Evolutionary conservation across 2,888 invertebrate genomes (phyloP).

Genomic region (Latrodectus elegans): DNA sequence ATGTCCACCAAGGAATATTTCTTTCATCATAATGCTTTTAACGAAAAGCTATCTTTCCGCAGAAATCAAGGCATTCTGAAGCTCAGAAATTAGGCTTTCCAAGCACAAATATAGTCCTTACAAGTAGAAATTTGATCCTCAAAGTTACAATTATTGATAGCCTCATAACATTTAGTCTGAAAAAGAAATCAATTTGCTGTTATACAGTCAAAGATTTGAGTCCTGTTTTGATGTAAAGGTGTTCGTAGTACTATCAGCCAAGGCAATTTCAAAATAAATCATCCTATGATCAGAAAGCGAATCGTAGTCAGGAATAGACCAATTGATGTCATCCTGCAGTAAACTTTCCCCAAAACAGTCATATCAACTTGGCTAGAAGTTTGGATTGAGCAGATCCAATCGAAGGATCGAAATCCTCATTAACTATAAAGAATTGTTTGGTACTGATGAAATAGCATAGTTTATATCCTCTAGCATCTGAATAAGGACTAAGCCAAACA

Average conservation of each 20-base stretch:
- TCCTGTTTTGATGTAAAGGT: background rate
- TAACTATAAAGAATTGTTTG: too few relatives aligned
- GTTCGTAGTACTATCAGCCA: too few relatives aligned
- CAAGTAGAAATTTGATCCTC: background rate
- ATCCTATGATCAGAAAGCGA: too few relatives aligned
- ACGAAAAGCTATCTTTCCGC: background rate
- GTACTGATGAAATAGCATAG: background rate
- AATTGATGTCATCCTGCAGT: too few relatives aligned
- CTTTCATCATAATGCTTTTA: background rate
- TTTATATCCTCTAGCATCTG: background rate
- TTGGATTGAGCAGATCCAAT: background rate
- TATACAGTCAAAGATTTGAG: background rate
- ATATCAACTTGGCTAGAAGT: conserved; percentile 7
- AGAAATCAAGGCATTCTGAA: background rate
- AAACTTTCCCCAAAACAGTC: background rate
- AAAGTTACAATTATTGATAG: too few relatives aligned
- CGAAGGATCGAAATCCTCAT: too few relatives aligned
- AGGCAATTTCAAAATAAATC: too few relatives aligned
- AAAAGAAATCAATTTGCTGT: too few relatives aligned
- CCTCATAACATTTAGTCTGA: too few relatives aligned
- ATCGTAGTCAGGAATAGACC: too few relatives aligned
- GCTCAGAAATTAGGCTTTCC: background rate
- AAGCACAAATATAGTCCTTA: background rate
- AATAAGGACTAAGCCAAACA: too few relatives aligned
- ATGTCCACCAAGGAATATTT: background rate